These are phyloP conservation scores for Noctua fimbriata DNA, from an alignment of 2,888 invertebrate species.

Conservation along the genomic window DNA sequence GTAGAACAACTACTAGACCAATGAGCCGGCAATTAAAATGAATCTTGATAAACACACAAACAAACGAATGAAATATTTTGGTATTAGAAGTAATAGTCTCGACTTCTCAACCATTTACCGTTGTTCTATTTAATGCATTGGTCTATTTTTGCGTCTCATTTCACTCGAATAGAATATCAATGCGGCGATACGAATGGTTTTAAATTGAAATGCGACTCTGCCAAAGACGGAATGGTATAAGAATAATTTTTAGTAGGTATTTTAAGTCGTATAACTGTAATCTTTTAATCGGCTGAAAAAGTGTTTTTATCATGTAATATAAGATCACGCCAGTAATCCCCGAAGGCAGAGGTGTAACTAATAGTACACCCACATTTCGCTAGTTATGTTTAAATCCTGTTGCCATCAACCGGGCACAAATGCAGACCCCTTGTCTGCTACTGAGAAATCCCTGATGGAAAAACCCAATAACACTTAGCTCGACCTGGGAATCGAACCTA, in stretches of 20 bases:
- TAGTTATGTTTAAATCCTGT: too few relatives aligned
- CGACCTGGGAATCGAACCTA: too few relatives aligned
- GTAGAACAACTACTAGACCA: background rate
- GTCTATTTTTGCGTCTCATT: conserved; percentile 39
- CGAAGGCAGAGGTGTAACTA: too few relatives aligned
- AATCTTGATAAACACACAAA: background rate
- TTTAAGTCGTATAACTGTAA: background rate
- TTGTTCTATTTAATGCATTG: conserved; percentile 16
- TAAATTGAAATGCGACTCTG: conserved; percentile 17
- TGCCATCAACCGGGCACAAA: too few relatives aligned
- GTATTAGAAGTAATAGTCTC: conserved; percentile 5
- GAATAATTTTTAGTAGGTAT: background rate
- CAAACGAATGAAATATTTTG: background rate
- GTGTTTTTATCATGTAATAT: too few relatives aligned
- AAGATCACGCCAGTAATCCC: too few relatives aligned
- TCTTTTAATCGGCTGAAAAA: background rate
- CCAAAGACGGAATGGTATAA: background rate
- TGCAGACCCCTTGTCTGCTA: too few relatives aligned
- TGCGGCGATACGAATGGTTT: conserved; percentile 28
- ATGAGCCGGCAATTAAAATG: background rate
- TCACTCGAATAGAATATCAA: conserved; percentile 40
- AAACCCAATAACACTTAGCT: too few relatives aligned
- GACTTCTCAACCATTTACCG: conserved; percentile 25
- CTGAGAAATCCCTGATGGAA: too few relatives aligned
- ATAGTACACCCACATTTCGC: too few relatives aligned